Base-by-base conservation (phyloP, 2,797 vertebrate genomes). In the Enteromius treurensis region DNA sequence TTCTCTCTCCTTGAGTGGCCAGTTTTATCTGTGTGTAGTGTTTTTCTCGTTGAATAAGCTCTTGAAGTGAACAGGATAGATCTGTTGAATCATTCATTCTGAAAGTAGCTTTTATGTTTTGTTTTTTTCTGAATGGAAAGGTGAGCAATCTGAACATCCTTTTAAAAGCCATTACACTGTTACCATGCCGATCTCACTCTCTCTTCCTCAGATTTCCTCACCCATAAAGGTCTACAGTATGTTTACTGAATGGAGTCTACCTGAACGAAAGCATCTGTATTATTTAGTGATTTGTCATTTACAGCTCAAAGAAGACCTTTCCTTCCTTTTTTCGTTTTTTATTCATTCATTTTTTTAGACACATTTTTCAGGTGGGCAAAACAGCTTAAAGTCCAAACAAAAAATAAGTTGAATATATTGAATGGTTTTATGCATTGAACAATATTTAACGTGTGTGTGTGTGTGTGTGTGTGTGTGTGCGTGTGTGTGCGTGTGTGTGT, bases 51-150 rank as follows among this genome's bases (percentile, higher is more conserved):
- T 82, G 26, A 82, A 65, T 79, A 69, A 79, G 55, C 84, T 64
- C 29, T 69, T 83, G n/a, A 81, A 85, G 78, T 83, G 81, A 84
- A 58, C 51, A 34, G 55, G 75, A 82, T 51, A 47, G 74, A 45
- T 49, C 76, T 84, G 34, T 79, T 88, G 80, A 86, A 88, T 84
- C 53, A 82, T 86, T 86, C 47, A 87, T 84, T 70, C 21, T 79
- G 55, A 82, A 84, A 76, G 69, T 37, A 68, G 62, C 45, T 73
- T 83, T 77, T 60, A 69, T 83, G 64, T 69, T 60, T 7, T 21
- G 2, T 32, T 81, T 80, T 73, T 79, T 77, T 81, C 71, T 85
- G 84, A 85, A 82, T 85, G 84, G 68, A 58, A 73, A 81, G 65
- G 67, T 82, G 74, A 62, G 60, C 55, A 70, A 77, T 64, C 69